Percentiles rank a stretch among this genome's conserved stretches.
phyloP scores from a whole-genome alignment of 2,888 invertebrate species.

The Allacma fusca region DNA sequence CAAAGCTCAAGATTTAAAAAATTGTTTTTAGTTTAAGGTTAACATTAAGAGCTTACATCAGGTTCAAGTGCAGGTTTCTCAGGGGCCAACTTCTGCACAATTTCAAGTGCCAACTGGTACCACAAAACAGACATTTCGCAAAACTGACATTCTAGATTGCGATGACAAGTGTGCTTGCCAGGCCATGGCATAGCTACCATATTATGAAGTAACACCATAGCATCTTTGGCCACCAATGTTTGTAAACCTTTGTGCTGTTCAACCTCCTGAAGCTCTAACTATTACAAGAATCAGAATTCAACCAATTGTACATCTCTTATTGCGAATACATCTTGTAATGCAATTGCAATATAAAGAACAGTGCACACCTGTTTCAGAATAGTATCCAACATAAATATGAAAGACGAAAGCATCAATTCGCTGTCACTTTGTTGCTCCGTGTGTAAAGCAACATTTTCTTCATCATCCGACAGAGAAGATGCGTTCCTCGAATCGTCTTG shows the following conservation, averaged over 20 bases:
- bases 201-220: conserved; percentile 76
- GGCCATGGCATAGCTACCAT: conserved; percentile 78
- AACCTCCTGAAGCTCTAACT: conserved; percentile 87
- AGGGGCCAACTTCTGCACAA: conserved; percentile 82
- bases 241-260: conserved; percentile 81
- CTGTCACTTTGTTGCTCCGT: conserved; percentile 76
- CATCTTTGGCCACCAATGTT: conserved; percentile 77
- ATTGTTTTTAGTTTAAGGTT: too few species aligned
- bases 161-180: conserved; percentile 69
- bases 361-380: conserved; percentile 83
- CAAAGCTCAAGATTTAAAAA: too few species aligned
- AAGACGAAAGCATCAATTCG: conserved; percentile 87
- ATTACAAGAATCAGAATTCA: conserved; percentile 31
- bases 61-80: conserved; percentile 77
- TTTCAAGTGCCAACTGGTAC: conserved; percentile 86
- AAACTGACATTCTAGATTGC: conserved; percentile 79
- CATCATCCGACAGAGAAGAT: conserved; percentile 75
- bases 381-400: conserved; percentile 95
- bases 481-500: conserved; percentile 76
- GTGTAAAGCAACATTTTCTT: conserved; percentile 65
- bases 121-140: conserved; percentile 94
- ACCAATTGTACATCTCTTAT: too few species aligned
- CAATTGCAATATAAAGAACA: background rate
- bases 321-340: too few species aligned
- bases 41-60: conserved; percentile 70